Evolutionary conservation across 2,113 vertebrate species (phyloP), one percentile per base, ranked within the genome.

Genomic region (Lamprotornis superbus): DNA sequence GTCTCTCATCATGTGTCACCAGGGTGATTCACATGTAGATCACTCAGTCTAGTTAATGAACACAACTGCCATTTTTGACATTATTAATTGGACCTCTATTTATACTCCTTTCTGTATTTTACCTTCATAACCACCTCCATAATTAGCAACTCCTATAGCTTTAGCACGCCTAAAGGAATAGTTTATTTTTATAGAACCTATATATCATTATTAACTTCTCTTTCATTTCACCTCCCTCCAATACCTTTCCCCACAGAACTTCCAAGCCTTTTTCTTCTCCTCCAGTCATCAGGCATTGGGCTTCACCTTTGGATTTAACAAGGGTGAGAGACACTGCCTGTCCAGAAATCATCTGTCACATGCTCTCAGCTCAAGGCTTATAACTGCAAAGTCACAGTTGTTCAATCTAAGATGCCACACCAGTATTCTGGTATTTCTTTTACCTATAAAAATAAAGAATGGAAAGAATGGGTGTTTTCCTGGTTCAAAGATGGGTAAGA

Each of bases 51-150:
- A 60, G 33, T 53, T 93, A 95, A 95, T 74, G 35, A 94, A 90
- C 46, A 87, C 87, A 93, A 87, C 87, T 91, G 80, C 31, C 37
- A 52, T 92, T 92, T 94, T 84, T 90, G 83, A 94, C 70, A 91
- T 61, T 95, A 92, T 91, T 93, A 94, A 90, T 94, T 94, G 31
- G 56, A 88, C 68, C n/a, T 46, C 8, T 35, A 82, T 52, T 93
- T 89, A 42, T 10, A 49, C 17, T 89, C 11, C 44, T 78, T 90
- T 93, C 76, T 94, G 89, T 64, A 77, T 89, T 97, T 94, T 64
- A 77, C 60, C 67, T 83, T 64, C 14, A 44, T 31, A 92, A 85
- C 61, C 55, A 65, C 31, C 65, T 68, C 75, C 53, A 55, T 86
- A 94, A 94, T 88, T 89, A 94, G 47, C 40, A 67, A 42, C 59